Base-by-base conservation (phyloP, 2,888 invertebrate species). In the Pristionchus entomophagus region DNA sequence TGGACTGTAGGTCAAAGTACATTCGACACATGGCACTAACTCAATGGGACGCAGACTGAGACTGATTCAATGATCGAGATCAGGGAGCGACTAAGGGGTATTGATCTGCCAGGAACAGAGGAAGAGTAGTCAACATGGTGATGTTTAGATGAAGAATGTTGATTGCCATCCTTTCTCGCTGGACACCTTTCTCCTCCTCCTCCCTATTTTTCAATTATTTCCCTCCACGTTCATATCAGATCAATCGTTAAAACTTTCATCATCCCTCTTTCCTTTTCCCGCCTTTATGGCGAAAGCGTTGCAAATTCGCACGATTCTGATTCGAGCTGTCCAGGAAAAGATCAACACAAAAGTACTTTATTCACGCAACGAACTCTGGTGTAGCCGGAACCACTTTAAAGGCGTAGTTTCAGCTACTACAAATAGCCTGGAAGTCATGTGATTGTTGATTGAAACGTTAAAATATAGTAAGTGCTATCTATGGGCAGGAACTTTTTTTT, bases 81-180 rank as follows among this genome's bases (percentile, higher is more conserved):
- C 65, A 65, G 17, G 2, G 32, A 1, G 35, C 32, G 65, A 65
- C 65, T 65, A 35, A 14, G 35, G 35, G 14, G 35, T 45, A 32
- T 22, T 41, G 73, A 73, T 73, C 73, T 41, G 12, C 35, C 41
- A 65, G 65, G 65, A 35, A 65, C 5, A 35, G 35, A 35, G 12
- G 69, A 8, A n/a, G 45, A 6, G 22, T 38, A n/a, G 69, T 38
- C 73, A 73, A 73, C 73, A 73, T 45, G 26, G 73, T 73, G 73
- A n/a, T 73, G 73, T 73, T 73, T 73, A 73, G 73, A 73, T 73
- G 73, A 32, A 35, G 65, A 65, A 65, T 65, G 65, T 65, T 65
- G 65, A 19, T 41, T 38, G 69, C 69, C 73, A n/a, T 73, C 38
- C 26, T 22, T 41, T 22, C 41, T 45, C 65, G 22, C 12, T 73